phyloP scores from a whole-genome alignment of 2,797 vertebrate genomes.

The Gymnoscopelus microlampas region DNA sequence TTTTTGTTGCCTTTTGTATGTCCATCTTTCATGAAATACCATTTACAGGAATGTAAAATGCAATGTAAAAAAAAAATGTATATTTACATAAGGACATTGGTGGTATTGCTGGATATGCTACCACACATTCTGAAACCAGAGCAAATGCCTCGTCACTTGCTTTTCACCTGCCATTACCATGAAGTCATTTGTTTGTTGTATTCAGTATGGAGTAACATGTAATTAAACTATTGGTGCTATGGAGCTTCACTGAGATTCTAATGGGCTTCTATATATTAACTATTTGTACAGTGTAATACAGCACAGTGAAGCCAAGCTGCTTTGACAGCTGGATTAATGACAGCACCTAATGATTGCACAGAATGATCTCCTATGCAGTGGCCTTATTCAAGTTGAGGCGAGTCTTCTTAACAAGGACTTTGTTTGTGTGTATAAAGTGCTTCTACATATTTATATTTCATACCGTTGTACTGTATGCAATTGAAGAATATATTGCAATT shows the following conservation, averaged over 20 bases:
- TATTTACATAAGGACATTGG: slow-evolving; percentile 27
- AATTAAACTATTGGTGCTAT: slow-evolving; percentile 56
- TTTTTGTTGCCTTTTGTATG: slow-evolving; percentile 32
- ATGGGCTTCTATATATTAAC: not conserved
- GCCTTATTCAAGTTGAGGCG: slow-evolving; percentile 16
- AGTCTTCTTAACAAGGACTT: slow-evolving; percentile 7
- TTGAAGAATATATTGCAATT: slow-evolving; percentile 29
- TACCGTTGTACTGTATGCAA: slow-evolving; percentile 30
- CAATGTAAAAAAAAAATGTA: not conserved
- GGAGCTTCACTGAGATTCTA: slow-evolving; percentile 24
- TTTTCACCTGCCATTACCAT: slow-evolving; percentile 5
- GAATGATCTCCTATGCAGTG: slow-evolving; percentile 1
- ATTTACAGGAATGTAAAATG: slow-evolving; percentile 48
- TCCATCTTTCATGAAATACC: slow-evolving; percentile 24
- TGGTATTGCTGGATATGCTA: slow-evolving; percentile 28
- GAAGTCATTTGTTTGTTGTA: slow-evolving; percentile 28
- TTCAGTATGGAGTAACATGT: slow-evolving; percentile 51
- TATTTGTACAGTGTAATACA: slow-evolving; percentile 15
- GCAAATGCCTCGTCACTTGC: not conserved
- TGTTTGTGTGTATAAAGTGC: slow-evolving; percentile 61
- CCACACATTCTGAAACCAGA: not conserved
- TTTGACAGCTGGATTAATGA: not conserved
- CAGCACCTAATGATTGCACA: not conserved
- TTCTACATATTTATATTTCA: slow-evolving; percentile 68
- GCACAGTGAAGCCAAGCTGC: not conserved